Conservation (phyloP, 2,113 vertebrate species). For the Irena cyanogastra region DNA sequence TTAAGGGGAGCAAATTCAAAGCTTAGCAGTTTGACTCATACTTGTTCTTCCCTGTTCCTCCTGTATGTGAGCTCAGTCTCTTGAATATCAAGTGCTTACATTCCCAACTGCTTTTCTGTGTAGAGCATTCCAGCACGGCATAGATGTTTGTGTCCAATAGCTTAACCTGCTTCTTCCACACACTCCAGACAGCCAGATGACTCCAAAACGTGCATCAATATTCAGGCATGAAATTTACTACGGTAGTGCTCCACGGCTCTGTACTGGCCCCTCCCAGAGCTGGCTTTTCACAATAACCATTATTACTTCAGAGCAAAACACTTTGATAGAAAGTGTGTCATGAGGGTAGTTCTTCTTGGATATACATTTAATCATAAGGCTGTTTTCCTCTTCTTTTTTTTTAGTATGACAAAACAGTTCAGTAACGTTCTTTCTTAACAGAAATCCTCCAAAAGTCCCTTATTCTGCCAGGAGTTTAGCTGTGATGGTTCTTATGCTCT, state of each 20-base stretch:
- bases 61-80: background rate
- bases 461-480: rapidly evolving
- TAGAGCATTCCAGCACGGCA: background rate
- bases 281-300: background rate
- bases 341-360: background rate
- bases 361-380: background rate
- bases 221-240: background rate
- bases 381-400: background rate
- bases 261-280: background rate
- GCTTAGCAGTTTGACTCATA: background rate
- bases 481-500: background rate
- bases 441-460: background rate
- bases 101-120: background rate
- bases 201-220: background rate
- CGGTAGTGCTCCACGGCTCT: background rate
- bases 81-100: background rate
- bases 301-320: background rate
- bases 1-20: background rate
- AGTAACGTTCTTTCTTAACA: background rate
- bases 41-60: background rate
- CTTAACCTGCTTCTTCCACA: background rate
- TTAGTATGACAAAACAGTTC: background rate
- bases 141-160: background rate
- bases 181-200: background rate
- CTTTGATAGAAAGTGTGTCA: background rate